Evolutionary conservation across 2,888 invertebrate species (phyloP), one percentile per base, ranked within the genome.

Genomic region (Yponomeuta malinellus): DNA sequence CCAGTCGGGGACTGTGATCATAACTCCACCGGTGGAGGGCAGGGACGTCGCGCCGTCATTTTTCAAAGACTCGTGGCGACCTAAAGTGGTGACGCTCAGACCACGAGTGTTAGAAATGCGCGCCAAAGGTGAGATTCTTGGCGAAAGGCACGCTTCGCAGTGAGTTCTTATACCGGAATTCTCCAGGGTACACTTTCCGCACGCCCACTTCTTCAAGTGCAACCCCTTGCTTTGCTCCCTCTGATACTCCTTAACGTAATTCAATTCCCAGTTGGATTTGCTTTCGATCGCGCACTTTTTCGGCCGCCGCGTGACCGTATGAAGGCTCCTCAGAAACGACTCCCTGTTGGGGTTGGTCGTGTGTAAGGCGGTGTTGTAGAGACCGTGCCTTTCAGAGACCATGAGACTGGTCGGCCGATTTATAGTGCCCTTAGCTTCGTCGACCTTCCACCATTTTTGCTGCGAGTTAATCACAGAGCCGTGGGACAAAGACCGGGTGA

Each of bases 61-160:
- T 9, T 79, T 81, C 9, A 83, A 73, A 0, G 87, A 86, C 75
- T 89, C 91, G 74, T 89, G 90, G 77, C 92, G 83, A 0, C 91
- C 87, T 70, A 92, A 79, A 33, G 92, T 92, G 0, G 91, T 92
- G 0, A 92, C 90, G 74, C 92, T 90, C 2, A 92, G 75, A 2
- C 91, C 91, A 75, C 90, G 81, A 0, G 91, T 81, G 66, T 89
- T 91, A 1, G 91, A 84, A 65, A 89, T 83, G 70, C 90, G 80
- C 0, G 91, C 79, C 37, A 90, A 72, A 0, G 86, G 86, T 4
- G 85, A 86, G 8, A 90, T 90, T 75, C 94, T 89, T 0, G 96
- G 96, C 0, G 95, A 94, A 76, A 96, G 93, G 78, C 97, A 97
- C 0, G 96, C 95, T 77, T 95, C 95, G 83, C 97, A 97, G 73